Base-by-base conservation (phyloP, 2,113 vertebrate species). In the Rostratula benghalensis region DNA sequence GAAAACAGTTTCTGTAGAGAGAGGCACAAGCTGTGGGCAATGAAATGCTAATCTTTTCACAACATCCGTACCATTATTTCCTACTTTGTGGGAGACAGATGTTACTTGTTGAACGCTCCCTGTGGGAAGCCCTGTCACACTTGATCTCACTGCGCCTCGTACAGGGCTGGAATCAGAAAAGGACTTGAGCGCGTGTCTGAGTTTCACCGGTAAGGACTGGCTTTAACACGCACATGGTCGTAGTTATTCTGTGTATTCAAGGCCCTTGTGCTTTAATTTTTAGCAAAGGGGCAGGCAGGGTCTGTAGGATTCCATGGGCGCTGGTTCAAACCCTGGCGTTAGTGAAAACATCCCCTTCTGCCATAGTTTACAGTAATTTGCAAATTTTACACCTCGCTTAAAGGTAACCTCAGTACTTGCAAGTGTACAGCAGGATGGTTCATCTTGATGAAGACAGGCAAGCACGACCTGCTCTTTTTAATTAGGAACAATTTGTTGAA, bases 1-100 rank as follows among this genome's bases (percentile, higher is more conserved):
- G 63, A 76, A 69, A 69, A 16, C 27, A 39, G 31, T 64, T 91
- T 64, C 65, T 80, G 50, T 30, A 80, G 54, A 50, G 68, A n/a
- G 54, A 80, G 79, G 78, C 56, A 57, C 39, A 64, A 84, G 78
- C 82, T 86, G 81, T 87, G 59, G 71, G 68, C 77, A 87, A 87
- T 87, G 83, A 70, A 76, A 83, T 73, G 56, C 86, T 88, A 45
- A 69, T 86, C 79, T 80, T 27, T 45, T 71, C 88, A 37, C 45
- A 71, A 7, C 22, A 17, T 41, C 63, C 79, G 88, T 46, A 25
- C 53, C 53, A n/a, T 83, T 69, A 74, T 80, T 88, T 60, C 50
- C 6, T 74, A 6, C 82, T 90, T 76, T 16, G 54, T 24, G 3
- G 71, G 6, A 61, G 90, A 65, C 83, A 94, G 79, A 87, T 92